Base-by-base conservation (phyloP, 1,140 invertebrate genomes). In the Centruroides sculpturatus region DNA sequence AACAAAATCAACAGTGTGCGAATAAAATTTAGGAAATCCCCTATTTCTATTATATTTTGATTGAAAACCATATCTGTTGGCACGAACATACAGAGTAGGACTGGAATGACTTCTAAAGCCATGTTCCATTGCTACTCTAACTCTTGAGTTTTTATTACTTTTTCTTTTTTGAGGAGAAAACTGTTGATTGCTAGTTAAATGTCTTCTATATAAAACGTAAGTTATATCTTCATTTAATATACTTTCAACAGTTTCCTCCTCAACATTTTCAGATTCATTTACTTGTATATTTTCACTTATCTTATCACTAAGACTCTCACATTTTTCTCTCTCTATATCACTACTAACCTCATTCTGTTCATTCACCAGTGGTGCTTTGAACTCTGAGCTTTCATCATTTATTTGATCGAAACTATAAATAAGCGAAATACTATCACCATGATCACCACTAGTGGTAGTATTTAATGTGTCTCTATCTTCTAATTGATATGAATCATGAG, bases 221-320 rank as follows among this genome's bases (percentile, higher is more conserved):
- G 75, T 72, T 60, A 77, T 76, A 41, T 75, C 73, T n/a, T 72
- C 72, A 61, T 75, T 74, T 36, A 74, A 61, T 61, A 73, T 68
- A 41, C 8, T 41, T 41, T 41, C 41, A 34, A 60, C 57, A 41
- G 59, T 57, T 59, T 68, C 61, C 59, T 68, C 63, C 49, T 64
- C 62, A 13, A 60, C 56, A 46, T 56, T 59, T 55, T 67, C 58
- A 54, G n/a, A 52, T 50, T 62, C 59, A 57, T 55, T 41, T 6
- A 41, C 8, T 41, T 41, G 41, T 41, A 8, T 41, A 41, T 6
- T 41, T 41, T 41, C 41, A 41, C 55, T 59, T 48, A 54, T 47
- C 52, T 61, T 55, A 59, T 59, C 57, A 52, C 60, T 59, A 47
- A 65, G 36, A 35, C 51, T 50, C 52, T 65, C 41, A 51, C 59